phyloP scores from a whole-genome alignment of 2,888 invertebrate species.

The Trimorus sp. region DNA sequence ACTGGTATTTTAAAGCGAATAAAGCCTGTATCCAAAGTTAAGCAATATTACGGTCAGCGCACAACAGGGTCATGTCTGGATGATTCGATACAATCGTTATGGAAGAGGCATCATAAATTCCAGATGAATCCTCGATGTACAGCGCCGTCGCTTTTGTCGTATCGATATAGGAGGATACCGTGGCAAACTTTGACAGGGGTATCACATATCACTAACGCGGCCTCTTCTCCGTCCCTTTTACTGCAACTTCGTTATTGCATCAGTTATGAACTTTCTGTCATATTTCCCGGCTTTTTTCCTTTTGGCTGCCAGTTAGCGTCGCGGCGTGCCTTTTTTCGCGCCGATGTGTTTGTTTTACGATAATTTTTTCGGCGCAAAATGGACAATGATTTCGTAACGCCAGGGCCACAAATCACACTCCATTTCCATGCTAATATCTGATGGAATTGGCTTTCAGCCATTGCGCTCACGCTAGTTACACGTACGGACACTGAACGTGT shows the following conservation, averaged over 20 bases:
- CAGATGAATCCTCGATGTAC: constrained; percentile 70
- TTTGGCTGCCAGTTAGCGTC: neutral
- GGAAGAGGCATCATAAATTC: constrained; percentile 71
- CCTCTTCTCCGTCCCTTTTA: constrained; percentile 40
- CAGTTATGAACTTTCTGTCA: constrained; percentile 22
- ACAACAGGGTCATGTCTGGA: constrained; percentile 35
- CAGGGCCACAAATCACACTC: constrained; percentile 76
- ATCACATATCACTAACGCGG: constrained; percentile 53
- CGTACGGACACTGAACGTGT: constrained; percentile 19
- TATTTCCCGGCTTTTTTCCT: constrained; percentile 8
- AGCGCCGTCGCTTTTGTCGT: constrained; percentile 66
- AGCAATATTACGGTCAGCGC: constrained; percentile 36
- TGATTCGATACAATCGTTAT: constrained; percentile 69
- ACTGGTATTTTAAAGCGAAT: constrained; percentile 22
- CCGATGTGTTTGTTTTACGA: neutral
- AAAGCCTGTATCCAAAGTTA: constrained; percentile 25
- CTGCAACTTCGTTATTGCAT: constrained; percentile 52
- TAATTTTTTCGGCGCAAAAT: neutral
- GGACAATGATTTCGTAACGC: constrained; percentile 10
- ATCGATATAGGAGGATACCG: constrained; percentile 44
- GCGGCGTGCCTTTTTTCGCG: neutral
- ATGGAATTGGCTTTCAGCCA: constrained; percentile 78
- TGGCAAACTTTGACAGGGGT: constrained; percentile 32
- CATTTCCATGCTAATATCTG: constrained; percentile 79
- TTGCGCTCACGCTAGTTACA: constrained; percentile 45